Base-by-base conservation (phyloP, 2,797 vertebrate species). In the Sandelia bainsii region DNA sequence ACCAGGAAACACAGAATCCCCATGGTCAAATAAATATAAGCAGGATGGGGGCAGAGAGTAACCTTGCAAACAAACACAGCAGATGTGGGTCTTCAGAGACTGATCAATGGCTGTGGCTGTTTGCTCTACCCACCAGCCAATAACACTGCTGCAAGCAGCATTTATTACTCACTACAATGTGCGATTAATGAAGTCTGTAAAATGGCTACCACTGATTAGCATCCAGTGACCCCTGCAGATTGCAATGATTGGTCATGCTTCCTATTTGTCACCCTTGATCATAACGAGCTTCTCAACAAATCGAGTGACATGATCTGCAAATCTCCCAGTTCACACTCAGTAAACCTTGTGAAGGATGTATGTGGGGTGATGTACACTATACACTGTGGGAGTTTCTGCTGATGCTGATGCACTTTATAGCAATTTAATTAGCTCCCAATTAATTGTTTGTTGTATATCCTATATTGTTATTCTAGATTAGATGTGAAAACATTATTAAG, bases 171-270 rank as follows among this genome's bases (percentile, higher is more conserved):
- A n/a, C 66, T 42, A 76, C 70, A 74, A 83, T 48, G 61, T 74
- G 82, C 39, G 8, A 82, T 83, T 89, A 88, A 91, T 89, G 85
- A 89, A 83, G 79, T 87, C 85, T 78, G 76, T 72, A 81, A 83
- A 84, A 84, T 69, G 62, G 73, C 62, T 44, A 57, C 60, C 69
- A 32, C 78, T 87, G 78, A 82, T 89, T 88, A 85, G 69, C 82
- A 48, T 80, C 59, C 79, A 51, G 50, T 89, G 83, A 90, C 80
- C 75, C 79, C 61, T 75, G 75, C 71, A 82, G 73, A 84, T 70
- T 77, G 63, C 59, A 72, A 58, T 59, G 80, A 87, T 79, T 84
- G 67, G 69, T 61, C 61, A 64, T 34, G 67, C 67, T 65, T 81
- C 69, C 56, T 34, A 72, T 81, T 79, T 77, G 77, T 86, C 73